A percentile compares a stretch with the other conserved stretches of the same genome.
phyloP scores from a whole-genome alignment of 2,888 invertebrate genomes.

The Euproctis similis region DNA sequence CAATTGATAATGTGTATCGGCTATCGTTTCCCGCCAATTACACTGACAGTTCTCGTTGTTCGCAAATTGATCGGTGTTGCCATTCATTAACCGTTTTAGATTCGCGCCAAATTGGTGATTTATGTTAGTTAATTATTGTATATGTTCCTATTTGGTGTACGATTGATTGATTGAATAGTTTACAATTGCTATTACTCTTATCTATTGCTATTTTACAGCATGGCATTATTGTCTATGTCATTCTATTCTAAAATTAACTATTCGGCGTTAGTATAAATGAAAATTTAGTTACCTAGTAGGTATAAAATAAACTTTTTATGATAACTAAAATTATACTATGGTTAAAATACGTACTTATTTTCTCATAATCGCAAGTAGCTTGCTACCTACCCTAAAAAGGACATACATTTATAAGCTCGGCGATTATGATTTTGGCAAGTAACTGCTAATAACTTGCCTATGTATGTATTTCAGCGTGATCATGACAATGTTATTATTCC shows the following conservation, averaged over 20 bases:
- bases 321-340: too few species aligned
- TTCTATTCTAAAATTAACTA: too few species aligned
- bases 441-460: conserved; percentile 1
- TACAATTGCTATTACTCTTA: conserved; percentile 21
- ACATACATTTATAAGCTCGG: too few species aligned
- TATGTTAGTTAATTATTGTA: conserved; percentile 18
- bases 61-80: conserved; percentile 53
- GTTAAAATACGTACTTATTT: too few species aligned
- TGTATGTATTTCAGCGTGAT: conserved; percentile 2
- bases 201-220: not conserved
- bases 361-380: too few species aligned
- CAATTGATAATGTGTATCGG: conserved; percentile 55
- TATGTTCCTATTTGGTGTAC: conserved; percentile 29
- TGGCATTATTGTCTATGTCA: too few species aligned
- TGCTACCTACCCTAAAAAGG: too few species aligned
- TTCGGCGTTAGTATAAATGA: too few species aligned
- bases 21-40: conserved; percentile 39
- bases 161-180: conserved; percentile 15
- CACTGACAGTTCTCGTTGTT: conserved; percentile 49
- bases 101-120: conserved; percentile 33
- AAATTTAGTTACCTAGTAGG: too few species aligned
- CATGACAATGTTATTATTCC: not conserved
- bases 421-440: not conserved
- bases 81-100: conserved; percentile 57
- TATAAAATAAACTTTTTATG: too few species aligned